phyloP scores from a whole-genome alignment of 1,140 invertebrate genomes.

The Drosophila fuyamai region DNA sequence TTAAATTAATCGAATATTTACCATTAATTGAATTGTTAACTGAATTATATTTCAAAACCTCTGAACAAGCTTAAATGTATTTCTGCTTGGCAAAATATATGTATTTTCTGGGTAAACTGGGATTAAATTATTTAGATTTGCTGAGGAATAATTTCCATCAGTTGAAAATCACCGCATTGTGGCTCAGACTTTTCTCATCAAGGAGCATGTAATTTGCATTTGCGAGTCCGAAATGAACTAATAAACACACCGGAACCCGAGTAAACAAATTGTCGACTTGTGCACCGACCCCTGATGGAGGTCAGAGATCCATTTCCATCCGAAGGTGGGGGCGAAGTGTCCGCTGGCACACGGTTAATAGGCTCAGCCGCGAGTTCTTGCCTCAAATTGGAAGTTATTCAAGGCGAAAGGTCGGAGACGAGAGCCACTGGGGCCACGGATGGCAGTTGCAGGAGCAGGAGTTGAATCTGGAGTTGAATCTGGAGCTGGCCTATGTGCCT shows the following conservation, averaged over 20 bases:
- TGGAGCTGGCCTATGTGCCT: constrained; percentile 45
- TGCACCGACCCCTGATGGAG: constrained; percentile 21
- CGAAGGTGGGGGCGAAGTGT: constrained; percentile 13
- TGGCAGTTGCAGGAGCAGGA: not conserved
- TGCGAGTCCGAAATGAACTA: constrained; percentile 54
- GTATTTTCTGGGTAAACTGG: not conserved
- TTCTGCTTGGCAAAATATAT: not conserved
- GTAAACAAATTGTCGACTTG: constrained; percentile 65
- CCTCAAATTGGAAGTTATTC: constrained; percentile 80
- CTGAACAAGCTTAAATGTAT: no score
- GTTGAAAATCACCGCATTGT: not conserved
- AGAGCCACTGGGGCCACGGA: constrained; percentile 11
- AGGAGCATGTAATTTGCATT: constrained; percentile 54
- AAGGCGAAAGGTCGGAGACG: constrained; percentile 51
- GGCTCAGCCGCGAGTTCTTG: constrained; percentile 63
- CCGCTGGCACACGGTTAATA: constrained; percentile 61
- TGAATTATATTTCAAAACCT: no score
- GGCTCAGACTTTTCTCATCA: not conserved
- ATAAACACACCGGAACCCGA: constrained; percentile 57
- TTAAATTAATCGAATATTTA: no score
- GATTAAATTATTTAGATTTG: not conserved
- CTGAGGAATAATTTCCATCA: not conserved
- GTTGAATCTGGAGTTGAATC: not conserved
- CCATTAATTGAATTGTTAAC: no score
- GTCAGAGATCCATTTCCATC: constrained; percentile 6